phyloP scores from a whole-genome alignment of 2,888 invertebrate genomes.

The Oxystoma pomonae region DNA sequence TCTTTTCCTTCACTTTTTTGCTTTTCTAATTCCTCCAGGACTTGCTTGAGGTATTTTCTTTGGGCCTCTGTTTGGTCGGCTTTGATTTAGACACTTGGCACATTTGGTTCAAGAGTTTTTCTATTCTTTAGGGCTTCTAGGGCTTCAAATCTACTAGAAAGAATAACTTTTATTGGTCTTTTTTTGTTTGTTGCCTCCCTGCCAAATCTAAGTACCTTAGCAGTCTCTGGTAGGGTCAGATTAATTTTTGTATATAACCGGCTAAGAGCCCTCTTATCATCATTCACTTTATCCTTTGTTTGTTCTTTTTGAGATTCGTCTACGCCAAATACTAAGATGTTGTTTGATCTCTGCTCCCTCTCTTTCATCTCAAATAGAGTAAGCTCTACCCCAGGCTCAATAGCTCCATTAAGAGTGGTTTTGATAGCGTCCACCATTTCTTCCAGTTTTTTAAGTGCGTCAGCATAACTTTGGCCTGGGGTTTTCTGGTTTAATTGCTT shows the following conservation, averaged over 20 bases:
- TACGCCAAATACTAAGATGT: background rate
- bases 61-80: constrained; percentile 4
- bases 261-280: background rate
- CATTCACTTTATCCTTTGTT: background rate
- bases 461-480: background rate
- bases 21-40: background rate
- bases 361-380: background rate
- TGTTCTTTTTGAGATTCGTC: background rate
- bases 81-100: background rate
- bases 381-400: background rate
- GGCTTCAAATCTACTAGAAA: background rate
- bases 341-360: background rate
- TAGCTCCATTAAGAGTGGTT: background rate
- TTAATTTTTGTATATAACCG: background rate
- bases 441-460: background rate
- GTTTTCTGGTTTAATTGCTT: background rate
- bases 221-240: background rate
- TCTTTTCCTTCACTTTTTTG: no score
- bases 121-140: constrained; percentile 5
- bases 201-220: background rate
- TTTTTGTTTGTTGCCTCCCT: background rate
- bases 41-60: background rate
- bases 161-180: constrained; percentile 1
- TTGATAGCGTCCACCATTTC: background rate
- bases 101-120: constrained; percentile 1